These are phyloP conservation scores for Phrynocephalus vlangalii DNA, from an alignment of 2,797 vertebrate species.

Conservation along the genomic window DNA sequence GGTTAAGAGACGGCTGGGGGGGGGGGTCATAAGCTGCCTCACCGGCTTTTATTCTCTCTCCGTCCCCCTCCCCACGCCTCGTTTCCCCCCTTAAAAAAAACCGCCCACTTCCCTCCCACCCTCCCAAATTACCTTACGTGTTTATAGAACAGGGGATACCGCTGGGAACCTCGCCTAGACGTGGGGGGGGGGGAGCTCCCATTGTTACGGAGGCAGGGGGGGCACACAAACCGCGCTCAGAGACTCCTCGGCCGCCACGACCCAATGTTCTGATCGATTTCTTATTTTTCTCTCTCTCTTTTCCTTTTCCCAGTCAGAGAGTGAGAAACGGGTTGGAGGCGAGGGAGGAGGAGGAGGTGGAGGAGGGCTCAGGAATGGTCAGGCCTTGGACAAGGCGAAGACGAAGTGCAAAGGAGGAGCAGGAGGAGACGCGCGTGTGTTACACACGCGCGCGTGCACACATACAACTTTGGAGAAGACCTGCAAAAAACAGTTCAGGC, in stretches of 20 bases:
- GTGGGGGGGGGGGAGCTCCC: no score
- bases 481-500: slow-evolving; percentile 30
- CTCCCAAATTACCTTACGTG: neutral
- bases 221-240: no score
- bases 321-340: slow-evolving; percentile 10
- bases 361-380: slow-evolving; percentile 64
- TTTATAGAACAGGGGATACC: neutral
- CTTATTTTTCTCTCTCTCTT: no score
- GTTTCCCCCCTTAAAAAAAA: neutral
- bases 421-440: no score
- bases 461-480: slow-evolving; percentile 62
- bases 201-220: no score
- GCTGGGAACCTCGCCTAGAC: neutral
- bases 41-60: neutral
- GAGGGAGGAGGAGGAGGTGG: no score
- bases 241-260: neutral
- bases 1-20: slow-evolving; percentile 31
- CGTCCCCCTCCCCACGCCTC: neutral
- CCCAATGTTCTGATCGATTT: neutral
- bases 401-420: neutral
- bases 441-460: slow-evolving; percentile 2
- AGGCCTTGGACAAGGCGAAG: slow-evolving; percentile 50
- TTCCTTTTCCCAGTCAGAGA: neutral
- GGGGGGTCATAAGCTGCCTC: neutral
- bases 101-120: neutral